Evolutionary conservation across 2,113 vertebrate genomes (phyloP).

Genomic region (Megalops atlanticus): DNA sequence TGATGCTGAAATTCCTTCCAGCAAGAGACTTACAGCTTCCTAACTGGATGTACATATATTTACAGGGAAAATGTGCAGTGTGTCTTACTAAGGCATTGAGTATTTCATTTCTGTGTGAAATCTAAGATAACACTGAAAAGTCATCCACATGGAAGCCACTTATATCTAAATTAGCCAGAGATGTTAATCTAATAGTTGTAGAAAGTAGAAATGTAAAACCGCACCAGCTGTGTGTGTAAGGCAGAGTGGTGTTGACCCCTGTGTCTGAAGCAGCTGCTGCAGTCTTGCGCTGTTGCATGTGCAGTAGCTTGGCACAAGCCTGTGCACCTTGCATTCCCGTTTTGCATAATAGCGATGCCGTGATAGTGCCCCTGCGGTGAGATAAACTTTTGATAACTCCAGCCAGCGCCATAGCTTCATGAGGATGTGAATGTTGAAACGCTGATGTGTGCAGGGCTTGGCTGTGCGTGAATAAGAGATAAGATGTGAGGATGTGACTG

Average conservation of each 20-base stretch:
- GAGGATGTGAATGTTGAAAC: too few species aligned
- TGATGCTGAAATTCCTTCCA: conserved; percentile 25
- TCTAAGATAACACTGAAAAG: not conserved
- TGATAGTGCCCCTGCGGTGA: not conserved
- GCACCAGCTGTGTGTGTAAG: too few species aligned
- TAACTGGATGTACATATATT: conserved; percentile 1
- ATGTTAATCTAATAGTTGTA: conserved; percentile 20
- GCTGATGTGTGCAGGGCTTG: too few species aligned
- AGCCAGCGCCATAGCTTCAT: not conserved
- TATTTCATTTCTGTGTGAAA: conserved; percentile 1
- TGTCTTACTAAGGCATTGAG: not conserved
- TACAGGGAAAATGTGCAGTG: not conserved
- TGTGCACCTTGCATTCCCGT: not conserved
- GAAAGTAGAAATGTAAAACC: not conserved
- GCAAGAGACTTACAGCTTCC: conserved; percentile 13
- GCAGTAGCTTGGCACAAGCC: too few species aligned
- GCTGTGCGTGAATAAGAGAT: too few species aligned
- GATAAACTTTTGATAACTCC: too few species aligned
- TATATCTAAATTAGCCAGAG: not conserved
- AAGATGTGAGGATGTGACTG: too few species aligned
- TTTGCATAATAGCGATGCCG: not conserved
- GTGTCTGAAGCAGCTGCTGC: too few species aligned
- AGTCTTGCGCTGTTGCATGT: not conserved
- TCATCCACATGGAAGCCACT: not conserved
- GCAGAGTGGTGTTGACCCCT: too few species aligned